Percentiles rank a stretch among this genome's conserved stretches.
These are phyloP conservation scores for Macrotus californicus DNA, from an alignment of 2,113 vertebrate genomes.

Conservation along the genomic window DNA sequence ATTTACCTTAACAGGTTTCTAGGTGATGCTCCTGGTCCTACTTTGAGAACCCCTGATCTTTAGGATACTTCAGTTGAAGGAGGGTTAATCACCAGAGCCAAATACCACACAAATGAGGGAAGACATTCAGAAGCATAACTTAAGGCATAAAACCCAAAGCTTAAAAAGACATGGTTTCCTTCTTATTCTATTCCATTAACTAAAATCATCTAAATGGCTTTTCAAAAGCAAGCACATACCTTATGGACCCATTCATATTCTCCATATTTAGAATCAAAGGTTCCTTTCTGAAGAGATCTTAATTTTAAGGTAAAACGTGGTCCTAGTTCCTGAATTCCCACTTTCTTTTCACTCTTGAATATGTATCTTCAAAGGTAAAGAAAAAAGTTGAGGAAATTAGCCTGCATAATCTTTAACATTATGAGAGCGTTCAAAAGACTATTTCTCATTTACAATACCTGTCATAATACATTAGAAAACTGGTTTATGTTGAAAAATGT, in stretches of 20 bases:
- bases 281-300: conserved; percentile 96
- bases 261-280: conserved; percentile 98
- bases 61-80: not conserved
- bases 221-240: conserved; percentile 77
- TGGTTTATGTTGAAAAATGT: not conserved
- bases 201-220: not conserved
- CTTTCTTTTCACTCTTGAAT: conserved; percentile 97
- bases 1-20: not conserved
- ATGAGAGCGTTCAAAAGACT: not conserved
- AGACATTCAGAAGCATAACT: not conserved
- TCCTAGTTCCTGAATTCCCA: conserved; percentile 97
- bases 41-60: not conserved
- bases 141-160: not conserved
- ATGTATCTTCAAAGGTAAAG: conserved; percentile 83
- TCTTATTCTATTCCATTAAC: not conserved
- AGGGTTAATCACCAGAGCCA: not conserved
- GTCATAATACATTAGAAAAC: not conserved
- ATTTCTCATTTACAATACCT: not conserved
- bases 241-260: conserved; percentile 99
- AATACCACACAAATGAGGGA: not conserved
- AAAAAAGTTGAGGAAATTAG: not conserved
- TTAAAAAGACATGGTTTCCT: not conserved
- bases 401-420: not conserved
- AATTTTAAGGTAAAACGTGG: conserved; percentile 98
- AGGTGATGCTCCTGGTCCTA: not conserved